Base-by-base conservation (phyloP, 2,113 vertebrate species). In the Notarius quadriscutis region DNA sequence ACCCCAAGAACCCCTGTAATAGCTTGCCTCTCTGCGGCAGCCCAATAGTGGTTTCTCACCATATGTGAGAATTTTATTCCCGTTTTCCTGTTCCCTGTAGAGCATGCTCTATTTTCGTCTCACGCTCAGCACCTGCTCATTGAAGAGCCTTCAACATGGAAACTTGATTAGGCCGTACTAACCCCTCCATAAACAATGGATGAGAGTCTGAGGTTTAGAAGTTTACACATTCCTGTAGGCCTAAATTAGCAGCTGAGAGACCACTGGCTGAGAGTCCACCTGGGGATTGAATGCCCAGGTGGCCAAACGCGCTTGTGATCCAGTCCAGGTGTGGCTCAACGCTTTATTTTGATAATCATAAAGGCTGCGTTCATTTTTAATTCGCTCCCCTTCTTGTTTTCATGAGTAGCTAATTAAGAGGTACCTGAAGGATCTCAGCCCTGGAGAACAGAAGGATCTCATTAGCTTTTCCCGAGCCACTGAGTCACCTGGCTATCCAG, bases 321-420 rank as follows among this genome's bases (percentile, higher is more conserved):
- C 51, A 51, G 11, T 86, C 91, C 92, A 94, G 93, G 93, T 94
- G 93, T 89, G 90, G 87, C 91, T 89, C 89, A 89, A 91, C 91
- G 58, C 89, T 91, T 90, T 91, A 94, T 92, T 93, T 94, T 87
- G 88, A 89, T 93, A 91, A 92, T 93, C 91, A 92, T 86, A 92
- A 88, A 90, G 87, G 86, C 88, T 88, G 89, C 74, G 86, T 90
- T 88, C 12, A 53, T 85, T 79, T 87, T 88, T 74, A 62, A 83
- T 89, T 89, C 84, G 81, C 86, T 22, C 58, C 83, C 89, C 88
- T 87, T 90, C 85, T 62, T 84, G 81, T 83, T 85, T 84, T 93
- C 92, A 93, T 92, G 91, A 93, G 92, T 79, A 80, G 81, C 92
- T 95, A 94, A 95, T 94, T 93, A 94, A 93, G 93, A 86, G 91